These are phyloP conservation scores for Andrena bicolor DNA, from an alignment of 2,888 invertebrate species.

Conservation along the genomic window DNA sequence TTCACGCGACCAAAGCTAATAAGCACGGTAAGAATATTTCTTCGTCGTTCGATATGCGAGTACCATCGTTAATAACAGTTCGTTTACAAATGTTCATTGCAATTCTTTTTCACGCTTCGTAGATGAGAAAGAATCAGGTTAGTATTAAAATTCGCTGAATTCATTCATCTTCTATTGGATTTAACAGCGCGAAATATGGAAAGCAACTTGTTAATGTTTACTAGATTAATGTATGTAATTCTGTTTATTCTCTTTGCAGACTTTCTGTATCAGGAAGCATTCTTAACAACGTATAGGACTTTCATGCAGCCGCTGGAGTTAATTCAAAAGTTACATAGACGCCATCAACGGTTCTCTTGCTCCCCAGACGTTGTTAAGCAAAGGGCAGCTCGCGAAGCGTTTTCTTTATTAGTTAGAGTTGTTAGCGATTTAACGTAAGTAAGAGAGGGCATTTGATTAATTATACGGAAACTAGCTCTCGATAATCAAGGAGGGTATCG, in stretches of 20 bases:
- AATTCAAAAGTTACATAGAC: slow-evolving; percentile 93
- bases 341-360: slow-evolving; percentile 91
- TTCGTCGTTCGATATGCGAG: not conserved
- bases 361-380: slow-evolving; percentile 90
- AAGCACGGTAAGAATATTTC: slow-evolving; percentile 88
- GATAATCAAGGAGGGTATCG: not conserved
- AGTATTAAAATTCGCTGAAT: slow-evolving; percentile 63
- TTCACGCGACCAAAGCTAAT: slow-evolving; percentile 97
- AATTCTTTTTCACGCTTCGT: slow-evolving; percentile 58
- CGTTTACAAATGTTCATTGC: slow-evolving; percentile 25
- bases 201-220: not conserved
- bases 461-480: too few relatives aligned
- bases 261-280: slow-evolving; percentile 98
- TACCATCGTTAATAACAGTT: not conserved
- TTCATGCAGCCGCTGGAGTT: slow-evolving; percentile 95
- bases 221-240: not conserved
- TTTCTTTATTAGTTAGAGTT: slow-evolving; percentile 96
- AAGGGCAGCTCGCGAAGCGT: slow-evolving; percentile 93
- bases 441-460: not conserved
- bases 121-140: slow-evolving; percentile 86
- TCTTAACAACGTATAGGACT: slow-evolving; percentile 98
- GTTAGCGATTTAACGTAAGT: slow-evolving; percentile 98
- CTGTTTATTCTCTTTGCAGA: slow-evolving; percentile 86
- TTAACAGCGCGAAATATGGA: slow-evolving; percentile 14
- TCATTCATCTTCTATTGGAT: not conserved